These are phyloP conservation scores for Sebastes wilsoni DNA, from an alignment of 2,797 vertebrate genomes.

Conservation along the genomic window DNA sequence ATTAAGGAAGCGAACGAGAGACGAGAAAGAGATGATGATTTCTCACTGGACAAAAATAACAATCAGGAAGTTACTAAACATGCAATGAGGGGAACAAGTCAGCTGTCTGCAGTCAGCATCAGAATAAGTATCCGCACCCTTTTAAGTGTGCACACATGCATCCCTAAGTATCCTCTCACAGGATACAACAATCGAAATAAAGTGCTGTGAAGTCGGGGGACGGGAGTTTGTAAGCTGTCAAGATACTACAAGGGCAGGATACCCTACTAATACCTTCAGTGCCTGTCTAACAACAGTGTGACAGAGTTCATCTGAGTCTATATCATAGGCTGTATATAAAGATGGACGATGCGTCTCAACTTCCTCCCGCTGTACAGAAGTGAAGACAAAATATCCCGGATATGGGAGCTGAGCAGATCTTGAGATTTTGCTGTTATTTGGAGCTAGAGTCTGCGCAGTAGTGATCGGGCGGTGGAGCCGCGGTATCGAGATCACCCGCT, in stretches of 20 bases:
- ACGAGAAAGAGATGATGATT: not conserved
- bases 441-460: too few species aligned
- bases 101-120: slow-evolving; percentile 4
- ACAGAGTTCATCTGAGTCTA: not conserved
- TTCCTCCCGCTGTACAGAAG: too few species aligned
- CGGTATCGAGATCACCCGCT: too few species aligned
- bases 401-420: too few species aligned
- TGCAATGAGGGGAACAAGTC: not conserved
- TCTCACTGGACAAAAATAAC: slow-evolving; percentile 18
- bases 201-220: not conserved
- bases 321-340: too few species aligned
- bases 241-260: not conserved
- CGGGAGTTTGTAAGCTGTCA: not conserved
- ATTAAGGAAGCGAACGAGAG: slow-evolving; percentile 1
- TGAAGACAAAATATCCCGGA: too few species aligned
- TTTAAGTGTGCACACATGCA: not conserved
- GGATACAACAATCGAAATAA: not conserved
- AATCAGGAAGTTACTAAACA: slow-evolving; percentile 25
- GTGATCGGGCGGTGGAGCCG: too few species aligned
- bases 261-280: not conserved
- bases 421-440: too few species aligned
- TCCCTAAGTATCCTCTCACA: slow-evolving; percentile 1
- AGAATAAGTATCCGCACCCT: not conserved
- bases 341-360: too few species aligned
- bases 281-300: not conserved